Evolutionary conservation across 2,797 vertebrate genomes (phyloP).

Genomic region (Galago senegalensis): DNA sequence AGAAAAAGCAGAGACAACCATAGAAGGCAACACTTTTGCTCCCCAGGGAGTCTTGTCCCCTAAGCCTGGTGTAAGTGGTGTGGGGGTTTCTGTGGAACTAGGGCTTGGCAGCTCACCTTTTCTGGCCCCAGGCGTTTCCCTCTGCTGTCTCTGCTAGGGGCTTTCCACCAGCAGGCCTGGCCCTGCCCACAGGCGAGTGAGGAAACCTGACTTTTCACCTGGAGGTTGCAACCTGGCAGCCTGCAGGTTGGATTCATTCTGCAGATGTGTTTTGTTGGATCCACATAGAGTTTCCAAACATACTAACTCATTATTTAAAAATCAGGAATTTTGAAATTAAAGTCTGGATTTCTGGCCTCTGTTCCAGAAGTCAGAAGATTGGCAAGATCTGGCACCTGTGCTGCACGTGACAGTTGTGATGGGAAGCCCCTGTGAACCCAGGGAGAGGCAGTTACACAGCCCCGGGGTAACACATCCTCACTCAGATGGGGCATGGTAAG

Average conservation of each 20-base stretch:
- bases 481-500: accelerated
- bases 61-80: not conserved
- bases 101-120: not conserved
- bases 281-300: not conserved
- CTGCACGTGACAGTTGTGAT: not conserved
- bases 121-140: not conserved
- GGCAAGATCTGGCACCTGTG: not conserved
- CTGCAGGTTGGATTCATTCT: not conserved
- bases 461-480: not conserved
- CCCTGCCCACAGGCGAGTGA: accelerated
- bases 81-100: not conserved
- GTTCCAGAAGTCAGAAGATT: not conserved
- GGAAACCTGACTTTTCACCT: not conserved
- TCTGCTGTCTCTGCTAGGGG: not conserved
- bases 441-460: too few species aligned
- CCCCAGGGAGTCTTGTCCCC: not conserved
- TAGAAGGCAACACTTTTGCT: not conserved
- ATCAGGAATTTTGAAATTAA: not conserved
- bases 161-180: not conserved
- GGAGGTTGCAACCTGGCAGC: not conserved
- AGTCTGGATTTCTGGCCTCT: conserved; percentile 36
- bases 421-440: not conserved
- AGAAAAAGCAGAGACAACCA: not conserved
- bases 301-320: conserved; percentile 36
- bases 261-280: not conserved